Percentiles rank a stretch among this genome's conserved stretches.
These are phyloP conservation scores for Bolborhynchus lineola DNA, from an alignment of 2,113 vertebrate species.

Conservation along the genomic window DNA sequence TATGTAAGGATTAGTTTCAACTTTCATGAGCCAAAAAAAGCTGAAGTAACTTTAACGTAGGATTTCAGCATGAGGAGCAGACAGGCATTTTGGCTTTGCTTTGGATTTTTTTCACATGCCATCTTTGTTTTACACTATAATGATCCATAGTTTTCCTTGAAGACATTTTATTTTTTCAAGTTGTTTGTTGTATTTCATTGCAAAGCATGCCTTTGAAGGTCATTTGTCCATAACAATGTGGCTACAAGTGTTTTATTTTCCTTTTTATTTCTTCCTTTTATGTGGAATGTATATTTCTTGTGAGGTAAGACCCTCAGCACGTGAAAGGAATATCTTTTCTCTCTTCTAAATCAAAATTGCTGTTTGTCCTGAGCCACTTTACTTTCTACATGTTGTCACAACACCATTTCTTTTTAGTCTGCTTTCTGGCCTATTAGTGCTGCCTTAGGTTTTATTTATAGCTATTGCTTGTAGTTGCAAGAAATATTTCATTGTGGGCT, in stretches of 20 bases:
- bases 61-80: background rate
- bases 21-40: background rate
- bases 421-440: constrained; percentile 61
- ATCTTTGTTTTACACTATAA: background rate
- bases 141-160: background rate
- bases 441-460: constrained; percentile 45
- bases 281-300: constrained; percentile 90
- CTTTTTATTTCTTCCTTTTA: constrained; percentile 86
- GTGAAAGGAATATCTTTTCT: constrained; percentile 71
- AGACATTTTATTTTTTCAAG: constrained; percentile 1
- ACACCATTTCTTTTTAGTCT: constrained; percentile 58
- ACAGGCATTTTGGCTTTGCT: background rate
- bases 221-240: constrained; percentile 70
- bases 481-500: constrained; percentile 40
- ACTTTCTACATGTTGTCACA: constrained; percentile 67
- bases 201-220: constrained; percentile 66
- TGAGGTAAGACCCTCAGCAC: constrained; percentile 90
- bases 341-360: constrained; percentile 45
- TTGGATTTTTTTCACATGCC: background rate
- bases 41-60: background rate
- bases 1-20: background rate
- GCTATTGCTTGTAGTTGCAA: constrained; percentile 49
- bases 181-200: constrained; percentile 62
- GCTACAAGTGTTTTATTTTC: constrained; percentile 76
- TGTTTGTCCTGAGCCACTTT: constrained; percentile 65